phyloP scores from a whole-genome alignment of 2,888 invertebrate genomes.

The Ramazzottius varieornatus region DNA sequence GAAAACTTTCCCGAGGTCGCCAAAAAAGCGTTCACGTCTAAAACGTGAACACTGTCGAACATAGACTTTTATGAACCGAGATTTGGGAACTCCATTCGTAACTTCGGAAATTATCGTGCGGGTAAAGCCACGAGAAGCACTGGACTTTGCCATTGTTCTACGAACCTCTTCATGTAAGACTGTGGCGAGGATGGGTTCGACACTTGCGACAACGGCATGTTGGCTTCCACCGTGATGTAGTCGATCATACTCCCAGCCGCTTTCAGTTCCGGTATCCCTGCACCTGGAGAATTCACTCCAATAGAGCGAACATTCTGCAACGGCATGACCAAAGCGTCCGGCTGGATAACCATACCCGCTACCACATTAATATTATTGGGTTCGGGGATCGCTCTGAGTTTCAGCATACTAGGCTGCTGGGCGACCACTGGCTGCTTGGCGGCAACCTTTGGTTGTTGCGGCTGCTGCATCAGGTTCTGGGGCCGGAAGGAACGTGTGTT shows the following conservation, averaged over 20 bases:
- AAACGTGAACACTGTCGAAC: too few species aligned
- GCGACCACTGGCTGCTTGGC: too few species aligned
- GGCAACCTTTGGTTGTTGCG: too few species aligned
- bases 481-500: too few species aligned
- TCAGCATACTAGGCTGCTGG: background rate
- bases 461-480: too few species aligned
- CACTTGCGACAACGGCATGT: background rate
- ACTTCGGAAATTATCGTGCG: too few species aligned
- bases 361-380: background rate
- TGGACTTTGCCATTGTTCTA: too few species aligned
- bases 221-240: slow-evolving; percentile 1
- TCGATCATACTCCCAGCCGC: background rate
- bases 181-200: background rate
- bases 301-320: background rate
- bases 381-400: background rate
- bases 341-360: background rate
- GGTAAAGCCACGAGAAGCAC: too few species aligned
- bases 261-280: background rate
- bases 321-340: background rate
- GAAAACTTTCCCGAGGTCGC: too few species aligned
- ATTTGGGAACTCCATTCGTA: too few species aligned
- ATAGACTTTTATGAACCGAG: too few species aligned
- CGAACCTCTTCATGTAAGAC: background rate
- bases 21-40: too few species aligned
- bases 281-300: background rate